Conservation (phyloP, 2,113 vertebrate species). For the Ailurus styani region DNA sequence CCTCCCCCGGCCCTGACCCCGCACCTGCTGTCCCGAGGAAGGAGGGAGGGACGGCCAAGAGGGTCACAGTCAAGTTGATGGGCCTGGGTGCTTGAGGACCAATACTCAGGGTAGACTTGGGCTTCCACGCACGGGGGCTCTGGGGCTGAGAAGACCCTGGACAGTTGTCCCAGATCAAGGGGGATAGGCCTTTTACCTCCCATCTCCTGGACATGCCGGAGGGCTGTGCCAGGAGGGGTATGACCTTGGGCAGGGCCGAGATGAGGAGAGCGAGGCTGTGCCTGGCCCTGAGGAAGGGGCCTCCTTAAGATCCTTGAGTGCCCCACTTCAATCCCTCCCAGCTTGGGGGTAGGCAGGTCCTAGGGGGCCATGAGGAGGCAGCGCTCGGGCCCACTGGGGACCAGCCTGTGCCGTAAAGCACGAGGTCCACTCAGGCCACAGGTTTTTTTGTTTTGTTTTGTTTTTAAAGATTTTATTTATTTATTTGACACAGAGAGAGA, state of each 20-base stretch:
- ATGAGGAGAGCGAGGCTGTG: background rate
- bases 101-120: fast-evolving
- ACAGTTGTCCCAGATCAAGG: background rate
- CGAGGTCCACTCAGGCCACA: background rate
- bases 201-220: background rate
- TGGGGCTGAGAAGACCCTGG: background rate
- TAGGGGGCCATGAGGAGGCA: background rate
- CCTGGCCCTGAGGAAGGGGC: background rate
- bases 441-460: too few species aligned
- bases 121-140: fast-evolving
- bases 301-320: background rate
- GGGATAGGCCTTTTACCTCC: background rate
- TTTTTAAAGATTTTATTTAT: too few species aligned
- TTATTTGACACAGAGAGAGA: too few species aligned
- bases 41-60: background rate
- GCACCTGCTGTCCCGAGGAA: background rate
- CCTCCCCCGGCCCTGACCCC: background rate
- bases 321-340: background rate
- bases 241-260: background rate
- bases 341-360: background rate
- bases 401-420: background rate
- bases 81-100: background rate
- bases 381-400: fast-evolving
- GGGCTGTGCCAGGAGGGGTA: background rate
- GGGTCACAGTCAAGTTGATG: background rate